phyloP scores from a whole-genome alignment of 2,113 vertebrate genomes.

The Seriola dumerili region DNA sequence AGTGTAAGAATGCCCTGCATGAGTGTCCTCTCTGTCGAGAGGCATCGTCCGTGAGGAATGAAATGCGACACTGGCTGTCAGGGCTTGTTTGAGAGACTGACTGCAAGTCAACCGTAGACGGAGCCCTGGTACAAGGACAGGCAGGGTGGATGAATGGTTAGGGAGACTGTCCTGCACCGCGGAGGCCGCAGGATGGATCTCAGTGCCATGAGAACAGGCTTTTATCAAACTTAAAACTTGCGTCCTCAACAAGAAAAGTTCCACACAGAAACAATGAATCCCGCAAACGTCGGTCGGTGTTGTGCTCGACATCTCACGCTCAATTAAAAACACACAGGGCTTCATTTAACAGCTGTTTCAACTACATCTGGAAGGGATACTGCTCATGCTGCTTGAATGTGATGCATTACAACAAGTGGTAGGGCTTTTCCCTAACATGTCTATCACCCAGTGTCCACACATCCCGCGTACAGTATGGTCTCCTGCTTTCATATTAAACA shows the following conservation, averaged over 20 bases:
- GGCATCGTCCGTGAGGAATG: slow-evolving; percentile 73
- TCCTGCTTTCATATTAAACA: neutral
- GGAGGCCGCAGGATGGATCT: slow-evolving; percentile 19
- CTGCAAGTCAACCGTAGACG: slow-evolving; percentile 38
- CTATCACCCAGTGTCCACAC: neutral
- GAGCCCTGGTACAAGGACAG: slow-evolving; percentile 25
- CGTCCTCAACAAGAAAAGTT: neutral
- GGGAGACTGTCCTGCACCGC: neutral
- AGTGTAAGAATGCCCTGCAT: slow-evolving; percentile 47
- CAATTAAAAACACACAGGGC: slow-evolving; percentile 6
- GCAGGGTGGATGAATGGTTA: slow-evolving; percentile 18
- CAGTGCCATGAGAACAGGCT: neutral
- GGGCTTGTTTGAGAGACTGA: slow-evolving; percentile 63
- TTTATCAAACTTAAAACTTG: slow-evolving; percentile 1
- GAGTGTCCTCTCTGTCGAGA: slow-evolving; percentile 72
- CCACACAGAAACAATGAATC: neutral
- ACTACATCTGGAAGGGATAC: slow-evolving; percentile 22
- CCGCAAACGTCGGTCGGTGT: neutral
- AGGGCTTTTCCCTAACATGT: neutral
- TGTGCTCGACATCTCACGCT: neutral
- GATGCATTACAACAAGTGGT: neutral
- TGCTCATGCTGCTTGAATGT: neutral
- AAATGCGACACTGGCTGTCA: slow-evolving; percentile 75
- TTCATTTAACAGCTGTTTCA: slow-evolving; percentile 25
- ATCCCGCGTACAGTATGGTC: neutral